These are phyloP conservation scores for Cheilosia variabilis DNA, from an alignment of 2,888 invertebrate genomes.

Conservation along the genomic window DNA sequence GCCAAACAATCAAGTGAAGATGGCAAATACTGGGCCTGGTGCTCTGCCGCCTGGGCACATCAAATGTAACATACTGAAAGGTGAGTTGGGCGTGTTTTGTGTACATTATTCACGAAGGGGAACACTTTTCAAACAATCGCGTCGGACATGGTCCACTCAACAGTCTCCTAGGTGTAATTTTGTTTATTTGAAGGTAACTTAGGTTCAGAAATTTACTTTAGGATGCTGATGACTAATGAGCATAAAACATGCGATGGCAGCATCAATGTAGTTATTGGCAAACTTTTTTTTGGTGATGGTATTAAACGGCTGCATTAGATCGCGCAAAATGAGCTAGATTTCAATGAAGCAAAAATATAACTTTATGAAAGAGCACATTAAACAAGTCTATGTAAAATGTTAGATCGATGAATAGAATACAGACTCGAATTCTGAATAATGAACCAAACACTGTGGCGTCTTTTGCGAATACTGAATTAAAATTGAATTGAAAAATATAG, in stretches of 20 bases:
- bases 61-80: constrained; percentile 97
- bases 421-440: too few relatives aligned
- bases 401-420: too few relatives aligned
- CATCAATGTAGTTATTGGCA: constrained; percentile 9
- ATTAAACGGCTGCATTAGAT: not conserved
- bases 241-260: constrained; percentile 17
- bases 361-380: too few relatives aligned
- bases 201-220: constrained; percentile 1
- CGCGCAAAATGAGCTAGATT: too few relatives aligned
- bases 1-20: constrained; percentile 89
- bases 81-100: constrained; percentile 83
- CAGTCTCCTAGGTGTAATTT: too few relatives aligned
- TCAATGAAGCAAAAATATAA: too few relatives aligned
- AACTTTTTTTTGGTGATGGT: constrained; percentile 3
- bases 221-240: not conserved
- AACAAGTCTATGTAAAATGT: too few relatives aligned
- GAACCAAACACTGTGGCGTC: too few relatives aligned
- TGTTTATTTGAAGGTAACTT: too few relatives aligned
- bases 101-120: not conserved
- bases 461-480: too few relatives aligned
- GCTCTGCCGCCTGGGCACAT: constrained; percentile 95
- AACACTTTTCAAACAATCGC: not conserved
- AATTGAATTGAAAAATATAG: too few relatives aligned
- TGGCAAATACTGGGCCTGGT: constrained; percentile 86
- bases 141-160: not conserved